A percentile compares a stretch with the other conserved stretches of the same genome.
These are phyloP conservation scores for Melanotaenia maccullochi DNA, from an alignment of 2,797 vertebrate species.

Conservation along the genomic window DNA sequence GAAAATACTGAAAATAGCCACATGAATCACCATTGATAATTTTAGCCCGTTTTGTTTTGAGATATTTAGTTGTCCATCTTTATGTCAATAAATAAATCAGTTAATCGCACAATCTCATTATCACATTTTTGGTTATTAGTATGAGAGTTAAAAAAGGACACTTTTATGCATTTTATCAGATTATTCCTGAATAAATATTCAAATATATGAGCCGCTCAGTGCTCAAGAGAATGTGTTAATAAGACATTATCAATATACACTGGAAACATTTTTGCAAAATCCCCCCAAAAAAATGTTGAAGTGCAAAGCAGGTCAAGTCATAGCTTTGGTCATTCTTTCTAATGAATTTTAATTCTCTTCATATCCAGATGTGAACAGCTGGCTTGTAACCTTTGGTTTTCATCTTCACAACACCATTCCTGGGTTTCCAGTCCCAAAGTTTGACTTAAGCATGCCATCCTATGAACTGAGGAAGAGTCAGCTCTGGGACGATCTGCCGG, in stretches of 20 bases:
- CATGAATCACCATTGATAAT: not conserved
- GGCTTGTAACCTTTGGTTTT: constrained; percentile 99
- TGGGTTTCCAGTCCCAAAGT: constrained; percentile 94
- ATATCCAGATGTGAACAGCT: constrained; percentile 95
- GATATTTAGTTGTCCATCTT: not conserved
- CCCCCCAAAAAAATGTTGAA: not conserved
- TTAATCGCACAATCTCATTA: not conserved
- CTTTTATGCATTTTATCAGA: not conserved
- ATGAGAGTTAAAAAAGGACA: not conserved
- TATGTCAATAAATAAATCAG: not conserved
- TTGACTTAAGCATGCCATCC: constrained; percentile 93
- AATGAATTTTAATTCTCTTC: not conserved
- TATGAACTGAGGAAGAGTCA: constrained; percentile 96
- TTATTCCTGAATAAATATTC: not conserved
- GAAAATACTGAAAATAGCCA: not conserved
- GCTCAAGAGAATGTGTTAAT: not conserved
- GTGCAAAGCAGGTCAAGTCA: not conserved
- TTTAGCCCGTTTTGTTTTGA: not conserved
- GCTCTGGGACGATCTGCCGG: constrained; percentile 96
- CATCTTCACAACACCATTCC: constrained; percentile 99
- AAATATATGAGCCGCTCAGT: not conserved
- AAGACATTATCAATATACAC: not conserved
- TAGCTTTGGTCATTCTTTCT: not conserved
- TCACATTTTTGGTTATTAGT: not conserved
- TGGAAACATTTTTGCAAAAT: not conserved